Evolutionary conservation across 2,888 invertebrate genomes (phyloP), one percentile per base, ranked within the genome.

Genomic region (Trissoscelio sp.): DNA sequence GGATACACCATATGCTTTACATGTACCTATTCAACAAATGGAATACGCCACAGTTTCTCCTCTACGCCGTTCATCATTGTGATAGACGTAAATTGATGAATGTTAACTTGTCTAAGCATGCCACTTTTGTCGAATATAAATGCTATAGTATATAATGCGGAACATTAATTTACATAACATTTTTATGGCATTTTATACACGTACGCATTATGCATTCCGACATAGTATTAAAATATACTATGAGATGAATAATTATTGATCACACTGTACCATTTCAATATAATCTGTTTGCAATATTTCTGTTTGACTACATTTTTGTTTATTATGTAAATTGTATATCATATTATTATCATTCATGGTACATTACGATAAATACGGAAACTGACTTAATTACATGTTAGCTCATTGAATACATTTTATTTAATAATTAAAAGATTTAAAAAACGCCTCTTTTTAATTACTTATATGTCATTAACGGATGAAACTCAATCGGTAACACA

Each of bases 11-110:
- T 69, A 57, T 51, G 75, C 75, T 80, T 75, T 75, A 55, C 55
- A 66, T 79, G 62, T 74, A 73, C 46, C 69, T 79, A 67, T 64
- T 69, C 67, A 74, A 79, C 79, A 79, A 73, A 79, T 74, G 69
- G 70, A 70, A 80, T 64, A 69, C 74, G 80, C 80, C 80, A 80
- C 69, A 42, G 55, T 69, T 67, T 57, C 74, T 60, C 60, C 16
- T 22, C 80, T 28, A 31, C 64, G 20, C 74, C 80, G 70, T 80
- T 80, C 69, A 74, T 80, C 80, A 80, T 74, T 66, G 48, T 75
- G 80, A 70, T 81, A 58, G 80, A 81, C 80, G 80, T 81, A 75
- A 75, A 81, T 81, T 75, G 80, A 81, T 81, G 75, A 81, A 81
- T 75, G 75, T 72, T 75, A 75, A 70, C 80, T 72, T 64, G 48